A percentile compares a stretch with the other conserved stretches of the same genome.
These are phyloP conservation scores for Spodoptera frugiperda DNA, from an alignment of 1,140 invertebrate species.

Conservation along the genomic window DNA sequence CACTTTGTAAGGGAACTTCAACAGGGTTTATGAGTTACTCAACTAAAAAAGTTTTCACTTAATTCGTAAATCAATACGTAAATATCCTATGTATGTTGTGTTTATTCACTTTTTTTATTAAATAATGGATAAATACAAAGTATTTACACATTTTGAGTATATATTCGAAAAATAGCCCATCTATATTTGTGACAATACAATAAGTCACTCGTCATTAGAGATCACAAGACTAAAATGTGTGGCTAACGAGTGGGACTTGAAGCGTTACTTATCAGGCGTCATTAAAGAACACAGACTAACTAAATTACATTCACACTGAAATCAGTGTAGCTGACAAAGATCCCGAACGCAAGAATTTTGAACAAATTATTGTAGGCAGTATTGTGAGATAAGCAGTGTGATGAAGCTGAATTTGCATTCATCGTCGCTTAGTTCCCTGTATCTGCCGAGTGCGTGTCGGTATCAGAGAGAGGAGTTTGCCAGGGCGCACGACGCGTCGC, in stretches of 20 bases:
- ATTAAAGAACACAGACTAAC: background rate
- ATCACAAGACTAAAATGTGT: background rate
- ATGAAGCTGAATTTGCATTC: background rate
- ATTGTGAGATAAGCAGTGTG: background rate
- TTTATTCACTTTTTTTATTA: no score
- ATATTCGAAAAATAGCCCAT: no score
- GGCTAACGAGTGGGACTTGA: background rate
- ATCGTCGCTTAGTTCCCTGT: background rate
- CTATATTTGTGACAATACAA: no score
- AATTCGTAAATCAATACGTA: no score
- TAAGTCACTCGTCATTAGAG: conserved; percentile 2
- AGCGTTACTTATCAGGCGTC: background rate
- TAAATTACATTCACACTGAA: conserved; percentile 3
- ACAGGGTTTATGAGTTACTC: no score
- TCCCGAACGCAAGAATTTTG: background rate
- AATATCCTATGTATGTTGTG: no score
- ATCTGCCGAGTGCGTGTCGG: conserved; percentile 38
- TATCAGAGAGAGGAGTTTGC: conserved; percentile 47
- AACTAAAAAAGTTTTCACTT: no score
- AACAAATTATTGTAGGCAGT: background rate
- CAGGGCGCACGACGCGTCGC: conserved; percentile 18
- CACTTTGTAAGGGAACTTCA: no score
- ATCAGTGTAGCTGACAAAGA: conserved; percentile 6
- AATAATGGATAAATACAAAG: no score
- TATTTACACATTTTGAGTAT: no score